phyloP scores from a whole-genome alignment of 2,113 vertebrate species.

The Xenopus borealis region DNA sequence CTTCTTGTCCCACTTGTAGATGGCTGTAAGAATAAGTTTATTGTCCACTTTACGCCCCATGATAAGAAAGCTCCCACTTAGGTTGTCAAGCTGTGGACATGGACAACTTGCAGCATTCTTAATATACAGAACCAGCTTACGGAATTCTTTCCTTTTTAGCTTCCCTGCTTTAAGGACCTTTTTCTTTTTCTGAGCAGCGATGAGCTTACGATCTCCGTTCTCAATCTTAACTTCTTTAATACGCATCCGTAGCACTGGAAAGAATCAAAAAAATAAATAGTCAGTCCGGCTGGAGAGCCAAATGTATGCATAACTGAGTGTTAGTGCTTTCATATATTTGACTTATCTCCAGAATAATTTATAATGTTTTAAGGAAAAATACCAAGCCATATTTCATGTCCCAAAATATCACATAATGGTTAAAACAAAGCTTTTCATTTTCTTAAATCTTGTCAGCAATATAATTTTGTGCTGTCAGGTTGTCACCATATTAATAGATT shows the following conservation, averaged over 20 bases:
- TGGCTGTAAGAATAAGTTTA: conserved; percentile 85
- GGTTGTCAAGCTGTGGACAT: conserved; percentile 88
- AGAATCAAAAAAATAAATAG: conserved; percentile 17
- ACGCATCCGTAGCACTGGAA: conserved; percentile 88
- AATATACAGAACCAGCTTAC: conserved; percentile 89
- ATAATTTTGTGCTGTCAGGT: not conserved
- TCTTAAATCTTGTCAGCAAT: conserved; percentile 5
- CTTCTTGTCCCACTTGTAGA: conserved; percentile 96
- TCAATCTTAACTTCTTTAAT: conserved; percentile 91
- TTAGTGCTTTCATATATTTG: conserved; percentile 14
- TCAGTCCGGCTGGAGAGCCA: conserved; percentile 17
- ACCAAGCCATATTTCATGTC: conserved; percentile 12
- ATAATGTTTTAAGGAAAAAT: conserved; percentile 7
- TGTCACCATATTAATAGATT: conserved; percentile 8
- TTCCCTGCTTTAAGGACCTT: conserved; percentile 87
- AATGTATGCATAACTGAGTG: not conserved
- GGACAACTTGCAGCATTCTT: conserved; percentile 84
- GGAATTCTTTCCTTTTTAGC: conserved; percentile 88
- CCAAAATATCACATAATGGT: conserved; percentile 36
- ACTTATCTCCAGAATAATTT: conserved; percentile 23
- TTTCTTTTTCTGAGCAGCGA: conserved; percentile 92
- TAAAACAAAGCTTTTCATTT: conserved; percentile 1
- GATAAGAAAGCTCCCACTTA: conserved; percentile 87
- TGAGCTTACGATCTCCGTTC: conserved; percentile 83
- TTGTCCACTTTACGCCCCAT: conserved; percentile 92